A percentile compares a stretch with the other conserved stretches of the same genome.
Evolutionary conservation across 2,797 vertebrate species (phyloP).

Genomic region (Rhinatrema bivittatum): DNA sequence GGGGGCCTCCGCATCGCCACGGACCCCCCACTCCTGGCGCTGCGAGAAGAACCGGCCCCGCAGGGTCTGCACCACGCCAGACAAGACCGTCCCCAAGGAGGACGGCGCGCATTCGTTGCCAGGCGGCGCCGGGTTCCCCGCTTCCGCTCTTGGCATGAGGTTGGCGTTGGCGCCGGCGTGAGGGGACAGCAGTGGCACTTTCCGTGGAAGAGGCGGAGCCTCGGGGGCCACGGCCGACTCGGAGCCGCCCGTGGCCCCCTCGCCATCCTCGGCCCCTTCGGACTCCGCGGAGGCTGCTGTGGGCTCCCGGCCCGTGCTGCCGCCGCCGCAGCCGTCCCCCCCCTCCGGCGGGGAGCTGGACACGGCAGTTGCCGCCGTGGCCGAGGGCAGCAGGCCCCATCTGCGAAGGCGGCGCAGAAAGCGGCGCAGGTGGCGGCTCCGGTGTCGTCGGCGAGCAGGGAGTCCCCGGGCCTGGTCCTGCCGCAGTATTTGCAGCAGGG

Average conservation of each 20-base stretch:
- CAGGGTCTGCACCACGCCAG: conserved; percentile 39
- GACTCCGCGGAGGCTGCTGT: neutral
- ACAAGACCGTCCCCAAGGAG: conserved; percentile 12
- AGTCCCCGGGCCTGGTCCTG: conserved; percentile 15
- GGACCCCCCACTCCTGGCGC: neutral
- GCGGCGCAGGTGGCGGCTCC: conserved; percentile 36
- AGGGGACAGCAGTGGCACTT: conserved; percentile 10
- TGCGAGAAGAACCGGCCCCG: conserved; percentile 32
- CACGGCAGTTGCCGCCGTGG: conserved; percentile 9
- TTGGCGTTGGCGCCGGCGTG: neutral
- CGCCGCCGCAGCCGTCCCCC: neutral
- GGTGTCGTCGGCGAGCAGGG: conserved; percentile 22
- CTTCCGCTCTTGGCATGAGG: neutral
- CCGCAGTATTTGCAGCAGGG: conserved; percentile 42
- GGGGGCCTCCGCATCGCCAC: too few species aligned
- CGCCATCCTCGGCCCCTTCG: fast-evolving
- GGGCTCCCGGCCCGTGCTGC: neutral
- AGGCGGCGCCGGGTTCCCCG: neutral
- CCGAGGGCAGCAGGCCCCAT: conserved; percentile 39
- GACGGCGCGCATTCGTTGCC: neutral
- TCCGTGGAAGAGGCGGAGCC: conserved; percentile 12
- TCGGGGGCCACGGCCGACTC: neutral
- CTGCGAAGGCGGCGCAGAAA: conserved; percentile 41
- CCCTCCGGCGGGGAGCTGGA: conserved; percentile 13
- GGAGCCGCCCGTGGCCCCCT: neutral